Conservation (phyloP, 2,888 invertebrate genomes). For the Deroplatys truncata region DNA sequence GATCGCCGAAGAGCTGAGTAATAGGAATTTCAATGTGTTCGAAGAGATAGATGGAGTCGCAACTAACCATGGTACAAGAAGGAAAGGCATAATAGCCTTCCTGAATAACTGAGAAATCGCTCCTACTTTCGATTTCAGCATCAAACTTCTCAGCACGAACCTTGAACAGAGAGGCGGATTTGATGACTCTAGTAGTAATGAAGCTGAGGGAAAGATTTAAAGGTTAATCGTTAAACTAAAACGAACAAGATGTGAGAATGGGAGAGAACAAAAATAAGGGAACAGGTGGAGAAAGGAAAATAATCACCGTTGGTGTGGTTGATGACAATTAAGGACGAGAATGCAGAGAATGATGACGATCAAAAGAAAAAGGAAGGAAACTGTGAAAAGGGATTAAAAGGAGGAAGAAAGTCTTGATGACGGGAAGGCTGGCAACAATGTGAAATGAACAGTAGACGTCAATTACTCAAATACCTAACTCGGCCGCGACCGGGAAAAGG, state of each 20-base stretch:
- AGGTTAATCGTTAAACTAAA: not conserved
- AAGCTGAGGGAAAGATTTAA: too few species aligned
- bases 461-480: not conserved
- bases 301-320: too few species aligned
- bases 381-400: not conserved
- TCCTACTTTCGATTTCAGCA: too few species aligned
- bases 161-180: too few species aligned
- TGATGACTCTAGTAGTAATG: too few species aligned
- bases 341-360: not conserved
- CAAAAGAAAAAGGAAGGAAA: not conserved
- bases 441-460: not conserved
- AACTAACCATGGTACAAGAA: too few species aligned
- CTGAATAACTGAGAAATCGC: too few species aligned
- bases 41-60: too few species aligned
- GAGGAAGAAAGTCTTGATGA: not conserved
- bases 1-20: too few species aligned
- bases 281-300: not conserved
- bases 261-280: not conserved
- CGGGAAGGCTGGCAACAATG: not conserved
- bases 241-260: not conserved
- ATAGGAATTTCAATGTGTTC: too few species aligned
- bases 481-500: not conserved
- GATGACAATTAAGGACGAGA: not conserved
- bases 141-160: too few species aligned
- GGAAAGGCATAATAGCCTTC: too few species aligned